Percentiles rank a stretch among this genome's conserved stretches.
Evolutionary conservation across 1,140 invertebrate genomes (phyloP).

Genomic region (Pachyrhynchus sulphureomaculatus): DNA sequence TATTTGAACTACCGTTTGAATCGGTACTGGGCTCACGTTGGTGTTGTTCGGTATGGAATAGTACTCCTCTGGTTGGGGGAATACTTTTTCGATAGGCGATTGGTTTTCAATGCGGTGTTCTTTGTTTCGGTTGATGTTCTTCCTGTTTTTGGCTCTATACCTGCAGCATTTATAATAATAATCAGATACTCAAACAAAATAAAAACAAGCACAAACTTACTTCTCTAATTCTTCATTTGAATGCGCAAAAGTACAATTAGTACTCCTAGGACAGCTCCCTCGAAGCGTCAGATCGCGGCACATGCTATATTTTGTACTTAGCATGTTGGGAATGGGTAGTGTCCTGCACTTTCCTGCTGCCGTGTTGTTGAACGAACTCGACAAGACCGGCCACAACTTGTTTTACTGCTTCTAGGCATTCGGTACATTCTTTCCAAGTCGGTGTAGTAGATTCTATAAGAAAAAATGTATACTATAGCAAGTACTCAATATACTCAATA

Average conservation of each 20-base stretch:
- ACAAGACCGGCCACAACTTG: slow-evolving; percentile 82
- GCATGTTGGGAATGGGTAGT: slow-evolving; percentile 63
- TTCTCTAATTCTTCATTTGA: slow-evolving; percentile 88
- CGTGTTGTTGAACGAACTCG: slow-evolving; percentile 81
- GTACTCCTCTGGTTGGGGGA: slow-evolving; percentile 41
- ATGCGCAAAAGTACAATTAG: slow-evolving; percentile 89
- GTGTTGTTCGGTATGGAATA: slow-evolving; percentile 38
- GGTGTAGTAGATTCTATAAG: slow-evolving; percentile 66
- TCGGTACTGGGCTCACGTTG: slow-evolving; percentile 42
- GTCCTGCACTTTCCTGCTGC: slow-evolving; percentile 63
- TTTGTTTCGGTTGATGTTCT: slow-evolving; percentile 51
- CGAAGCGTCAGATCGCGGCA: slow-evolving; percentile 80
- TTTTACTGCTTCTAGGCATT: slow-evolving; percentile 77
- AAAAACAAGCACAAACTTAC: slow-evolving; percentile 15
- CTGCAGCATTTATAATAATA: slow-evolving; percentile 39
- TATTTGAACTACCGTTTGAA: slow-evolving; percentile 43
- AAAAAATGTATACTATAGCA: slow-evolving; percentile 17
- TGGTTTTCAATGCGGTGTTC: slow-evolving; percentile 45
- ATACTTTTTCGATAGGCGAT: slow-evolving; percentile 44
- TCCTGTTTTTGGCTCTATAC: slow-evolving; percentile 61
- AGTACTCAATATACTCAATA: too few species aligned
- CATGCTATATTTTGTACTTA: slow-evolving; percentile 90
- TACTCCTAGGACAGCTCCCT: slow-evolving; percentile 80
- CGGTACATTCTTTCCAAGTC: slow-evolving; percentile 71
- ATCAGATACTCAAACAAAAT: not conserved